Conservation (phyloP, 2,888 invertebrate genomes). For the Eustalomyia histrio region DNA sequence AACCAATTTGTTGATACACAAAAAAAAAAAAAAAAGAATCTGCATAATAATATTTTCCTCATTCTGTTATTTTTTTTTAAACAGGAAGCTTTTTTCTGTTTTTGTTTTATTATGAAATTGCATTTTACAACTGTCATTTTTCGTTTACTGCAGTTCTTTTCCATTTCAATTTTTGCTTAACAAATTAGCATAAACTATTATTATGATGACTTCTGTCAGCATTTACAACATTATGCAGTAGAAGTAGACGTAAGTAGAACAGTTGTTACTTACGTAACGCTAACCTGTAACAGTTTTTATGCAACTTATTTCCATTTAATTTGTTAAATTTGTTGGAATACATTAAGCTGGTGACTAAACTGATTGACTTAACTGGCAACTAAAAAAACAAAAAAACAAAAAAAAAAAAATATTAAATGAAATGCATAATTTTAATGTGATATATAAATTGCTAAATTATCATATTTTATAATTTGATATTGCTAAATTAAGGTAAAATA, state of each 20-base stretch:
- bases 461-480: constrained; percentile 18
- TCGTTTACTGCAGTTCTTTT: constrained; percentile 16
- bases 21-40: not conserved
- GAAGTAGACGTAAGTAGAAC: not conserved
- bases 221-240: constrained; percentile 46
- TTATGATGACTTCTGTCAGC: constrained; percentile 66
- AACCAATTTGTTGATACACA: constrained; percentile 3
- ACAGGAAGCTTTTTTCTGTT: constrained; percentile 57
- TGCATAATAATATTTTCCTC: constrained; percentile 21
- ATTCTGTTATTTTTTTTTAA: not conserved
- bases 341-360: constrained; percentile 38
- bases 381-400: not conserved
- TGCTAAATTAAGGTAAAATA: not conserved
- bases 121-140: constrained; percentile 60
- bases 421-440: constrained; percentile 42
- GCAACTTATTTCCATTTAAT: constrained; percentile 50
- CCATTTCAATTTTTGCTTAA: constrained; percentile 25
- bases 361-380: constrained; percentile 50
- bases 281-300: constrained; percentile 20
- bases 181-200: constrained; percentile 65
- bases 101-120: constrained; percentile 30
- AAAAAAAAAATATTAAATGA: too few species aligned
- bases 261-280: constrained; percentile 30
- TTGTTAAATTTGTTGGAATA: constrained; percentile 59
- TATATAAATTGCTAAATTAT: constrained; percentile 51